Conservation (phyloP, 2,888 invertebrate species). For the Fragum whitleyi region DNA sequence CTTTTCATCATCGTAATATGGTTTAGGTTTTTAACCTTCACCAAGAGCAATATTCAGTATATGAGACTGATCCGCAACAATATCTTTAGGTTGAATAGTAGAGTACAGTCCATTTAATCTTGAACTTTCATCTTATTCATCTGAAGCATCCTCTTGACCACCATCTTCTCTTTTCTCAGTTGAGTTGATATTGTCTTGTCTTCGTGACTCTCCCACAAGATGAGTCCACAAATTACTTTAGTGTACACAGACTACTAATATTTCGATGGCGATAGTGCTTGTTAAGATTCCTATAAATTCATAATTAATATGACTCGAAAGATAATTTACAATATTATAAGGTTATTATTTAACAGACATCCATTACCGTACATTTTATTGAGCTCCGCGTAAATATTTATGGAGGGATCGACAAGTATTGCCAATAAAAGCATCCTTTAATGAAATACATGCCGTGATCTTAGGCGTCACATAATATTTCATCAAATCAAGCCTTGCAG, state of each 20-base stretch:
- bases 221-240: conserved; percentile 43
- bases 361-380: too few species aligned
- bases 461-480: too few species aligned
- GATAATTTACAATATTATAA: too few species aligned
- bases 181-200: background rate
- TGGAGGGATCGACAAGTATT: too few species aligned
- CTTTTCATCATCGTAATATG: conserved; percentile 26
- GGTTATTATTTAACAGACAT: conserved; percentile 41
- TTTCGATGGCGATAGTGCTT: too few species aligned
- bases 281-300: too few species aligned
- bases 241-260: conserved; percentile 45
- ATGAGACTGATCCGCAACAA: conserved; percentile 15
- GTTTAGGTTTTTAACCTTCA: conserved; percentile 43
- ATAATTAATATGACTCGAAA: too few species aligned
- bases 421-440: too few species aligned
- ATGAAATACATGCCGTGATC: too few species aligned
- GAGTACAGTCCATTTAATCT: conserved; percentile 43
- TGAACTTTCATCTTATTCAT: conserved; percentile 32
- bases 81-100: conserved; percentile 47
- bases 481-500: too few species aligned
- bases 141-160: background rate
- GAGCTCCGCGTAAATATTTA: too few species aligned
- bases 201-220: background rate
- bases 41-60: conserved; percentile 46
- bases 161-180: background rate